Conservation (phyloP, 2,797 vertebrate species). For the Furcifer pardalis region DNA sequence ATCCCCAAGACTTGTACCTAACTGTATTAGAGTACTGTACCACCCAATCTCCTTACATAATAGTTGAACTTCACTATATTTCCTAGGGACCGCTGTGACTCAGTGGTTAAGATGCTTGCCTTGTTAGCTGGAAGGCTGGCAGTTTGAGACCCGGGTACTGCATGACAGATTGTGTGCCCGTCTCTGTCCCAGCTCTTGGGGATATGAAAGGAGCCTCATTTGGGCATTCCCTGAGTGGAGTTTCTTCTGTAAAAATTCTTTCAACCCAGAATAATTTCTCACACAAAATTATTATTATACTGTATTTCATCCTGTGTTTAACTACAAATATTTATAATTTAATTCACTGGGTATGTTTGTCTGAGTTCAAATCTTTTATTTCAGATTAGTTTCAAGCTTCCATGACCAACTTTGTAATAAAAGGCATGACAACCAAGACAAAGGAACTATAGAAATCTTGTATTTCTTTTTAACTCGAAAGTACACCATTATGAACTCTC, state of each 20-base stretch:
- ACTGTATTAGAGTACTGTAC: background rate
- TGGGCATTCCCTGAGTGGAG: too few species aligned
- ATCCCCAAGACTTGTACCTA: background rate
- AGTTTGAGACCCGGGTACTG: too few species aligned
- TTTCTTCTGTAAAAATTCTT: too few species aligned
- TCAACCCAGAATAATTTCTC: too few species aligned
- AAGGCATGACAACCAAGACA: background rate
- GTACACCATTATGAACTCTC: background rate
- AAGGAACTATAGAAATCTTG: background rate
- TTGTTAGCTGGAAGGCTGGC: too few species aligned
- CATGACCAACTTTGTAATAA: background rate
- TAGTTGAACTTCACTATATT: background rate
- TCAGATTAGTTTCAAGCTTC: background rate
- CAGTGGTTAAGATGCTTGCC: too few species aligned
- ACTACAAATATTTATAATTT: background rate
- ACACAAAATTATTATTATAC: too few species aligned
- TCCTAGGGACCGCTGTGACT: too few species aligned
- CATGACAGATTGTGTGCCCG: too few species aligned
- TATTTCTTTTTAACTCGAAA: background rate
- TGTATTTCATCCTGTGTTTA: background rate
- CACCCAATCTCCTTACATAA: background rate
- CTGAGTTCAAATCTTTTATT: background rate
- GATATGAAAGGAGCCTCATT: too few species aligned
- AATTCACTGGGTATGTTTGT: background rate
- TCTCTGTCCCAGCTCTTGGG: too few species aligned